Evolutionary conservation across 2,888 invertebrate genomes (phyloP).

Genomic region (Thymelicus sylvestris): DNA sequence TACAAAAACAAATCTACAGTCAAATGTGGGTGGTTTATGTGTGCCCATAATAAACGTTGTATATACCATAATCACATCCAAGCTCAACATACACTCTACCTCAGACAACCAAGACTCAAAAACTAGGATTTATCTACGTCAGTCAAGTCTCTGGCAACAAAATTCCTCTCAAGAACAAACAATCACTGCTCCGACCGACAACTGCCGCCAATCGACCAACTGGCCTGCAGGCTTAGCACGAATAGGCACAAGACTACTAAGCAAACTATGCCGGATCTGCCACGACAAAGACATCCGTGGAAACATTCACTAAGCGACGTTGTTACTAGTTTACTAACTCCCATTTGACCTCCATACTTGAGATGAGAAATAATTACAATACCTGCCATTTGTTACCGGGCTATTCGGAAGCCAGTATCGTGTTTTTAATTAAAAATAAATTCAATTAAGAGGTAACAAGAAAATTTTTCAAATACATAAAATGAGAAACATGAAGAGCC

Average conservation of each 20-base stretch:
- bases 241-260: too few relatives aligned
- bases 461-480: too few relatives aligned
- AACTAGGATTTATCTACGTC: neutral
- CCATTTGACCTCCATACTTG: slow-evolving; percentile 32
- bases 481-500: too few relatives aligned
- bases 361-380: slow-evolving; percentile 34
- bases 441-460: neutral
- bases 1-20: too few relatives aligned
- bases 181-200: too few relatives aligned
- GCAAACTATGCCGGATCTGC: neutral
- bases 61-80: neutral
- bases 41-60: too few relatives aligned
- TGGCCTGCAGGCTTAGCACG: too few relatives aligned
- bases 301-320: slow-evolving; percentile 27
- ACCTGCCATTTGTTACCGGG: slow-evolving; percentile 22
- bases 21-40: too few relatives aligned
- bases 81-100: neutral
- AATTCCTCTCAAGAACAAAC: too few relatives aligned
- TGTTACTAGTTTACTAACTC: slow-evolving; percentile 32
- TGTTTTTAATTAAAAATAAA: neutral
- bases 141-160: neutral
- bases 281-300: neutral
- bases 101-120: neutral
- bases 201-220: too few relatives aligned
- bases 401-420: slow-evolving; percentile 7